Evolutionary conservation across 2,797 vertebrate genomes (phyloP).

Genomic region (Leptoclinus maculatus): DNA sequence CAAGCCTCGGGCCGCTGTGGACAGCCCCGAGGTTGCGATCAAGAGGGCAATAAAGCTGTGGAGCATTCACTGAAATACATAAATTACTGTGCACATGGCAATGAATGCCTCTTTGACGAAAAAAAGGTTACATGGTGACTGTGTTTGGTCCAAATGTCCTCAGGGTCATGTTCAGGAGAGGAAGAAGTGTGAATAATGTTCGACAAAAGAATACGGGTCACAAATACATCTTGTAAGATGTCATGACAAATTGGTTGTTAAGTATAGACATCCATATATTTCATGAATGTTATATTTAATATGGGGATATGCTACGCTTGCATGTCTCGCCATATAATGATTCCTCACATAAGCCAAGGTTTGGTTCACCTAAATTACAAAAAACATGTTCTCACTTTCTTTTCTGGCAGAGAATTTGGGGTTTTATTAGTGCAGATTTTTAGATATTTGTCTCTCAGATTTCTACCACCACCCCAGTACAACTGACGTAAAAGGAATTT

Average conservation of each 20-base stretch:
- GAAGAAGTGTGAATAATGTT: conserved; percentile 36
- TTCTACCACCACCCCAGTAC: not conserved
- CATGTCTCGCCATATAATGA: not conserved
- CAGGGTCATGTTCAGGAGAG: conserved; percentile 24
- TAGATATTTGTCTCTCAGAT: not conserved
- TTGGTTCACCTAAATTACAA: not conserved
- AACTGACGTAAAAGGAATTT: not conserved
- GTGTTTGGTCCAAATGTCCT: conserved; percentile 38
- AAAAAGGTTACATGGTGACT: conserved; percentile 32
- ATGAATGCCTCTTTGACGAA: conserved; percentile 62
- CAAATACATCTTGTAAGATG: conserved; percentile 22
- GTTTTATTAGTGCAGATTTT: not conserved
- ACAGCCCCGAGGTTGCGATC: conserved; percentile 38
- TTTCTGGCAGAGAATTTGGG: not conserved
- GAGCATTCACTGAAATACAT: conserved; percentile 49
- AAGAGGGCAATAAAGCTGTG: conserved; percentile 58
- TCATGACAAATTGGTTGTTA: not conserved
- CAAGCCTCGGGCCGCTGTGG: conserved; percentile 23
- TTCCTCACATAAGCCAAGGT: not conserved
- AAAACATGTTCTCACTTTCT: no score
- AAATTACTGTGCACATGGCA: conserved; percentile 47
- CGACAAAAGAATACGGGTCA: conserved; percentile 8
- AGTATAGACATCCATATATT: not conserved
- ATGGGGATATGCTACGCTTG: not conserved
- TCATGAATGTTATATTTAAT: not conserved